A percentile compares a stretch with the other conserved stretches of the same genome.
These are phyloP conservation scores for Notamacropus eugenii DNA, from an alignment of 2,797 vertebrate genomes.

Conservation along the genomic window DNA sequence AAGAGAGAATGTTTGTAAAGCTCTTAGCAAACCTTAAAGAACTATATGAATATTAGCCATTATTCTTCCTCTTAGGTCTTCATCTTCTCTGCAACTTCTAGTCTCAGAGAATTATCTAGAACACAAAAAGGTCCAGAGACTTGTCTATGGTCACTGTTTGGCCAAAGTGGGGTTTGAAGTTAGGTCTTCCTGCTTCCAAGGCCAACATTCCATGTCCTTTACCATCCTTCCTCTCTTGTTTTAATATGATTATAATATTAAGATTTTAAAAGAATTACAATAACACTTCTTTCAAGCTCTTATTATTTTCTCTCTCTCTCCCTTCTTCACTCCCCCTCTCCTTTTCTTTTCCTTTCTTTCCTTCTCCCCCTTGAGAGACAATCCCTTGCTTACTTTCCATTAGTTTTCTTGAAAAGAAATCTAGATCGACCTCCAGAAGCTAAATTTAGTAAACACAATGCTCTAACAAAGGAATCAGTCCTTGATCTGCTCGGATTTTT, in stretches of 20 bases:
- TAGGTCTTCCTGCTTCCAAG: not conserved
- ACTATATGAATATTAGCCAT: not conserved
- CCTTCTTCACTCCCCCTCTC: not conserved
- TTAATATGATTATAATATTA: conserved; percentile 33
- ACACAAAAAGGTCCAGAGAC: not conserved
- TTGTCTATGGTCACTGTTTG: not conserved
- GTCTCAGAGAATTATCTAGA: not conserved
- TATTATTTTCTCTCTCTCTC: not conserved
- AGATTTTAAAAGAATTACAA: conserved; percentile 44
- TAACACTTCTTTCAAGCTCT: conserved; percentile 59
- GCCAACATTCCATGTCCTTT: not conserved
- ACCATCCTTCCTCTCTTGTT: not conserved
- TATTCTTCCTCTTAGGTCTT: not conserved
- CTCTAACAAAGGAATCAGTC: conserved; percentile 1
- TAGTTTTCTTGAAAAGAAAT: conserved; percentile 59
- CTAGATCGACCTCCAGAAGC: conserved; percentile 56
- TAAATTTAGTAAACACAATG: conserved; percentile 47
- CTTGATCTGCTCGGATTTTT: conserved; percentile 28
- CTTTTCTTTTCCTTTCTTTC: not conserved
- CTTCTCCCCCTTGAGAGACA: conserved; percentile 23
- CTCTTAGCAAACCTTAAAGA: not conserved
- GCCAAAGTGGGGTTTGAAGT: not conserved
- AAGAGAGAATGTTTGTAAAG: not conserved
- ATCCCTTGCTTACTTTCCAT: conserved; percentile 37
- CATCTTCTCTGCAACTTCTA: not conserved